Conservation (phyloP, 2,113 vertebrate genomes). For the Charadrius vociferus region DNA sequence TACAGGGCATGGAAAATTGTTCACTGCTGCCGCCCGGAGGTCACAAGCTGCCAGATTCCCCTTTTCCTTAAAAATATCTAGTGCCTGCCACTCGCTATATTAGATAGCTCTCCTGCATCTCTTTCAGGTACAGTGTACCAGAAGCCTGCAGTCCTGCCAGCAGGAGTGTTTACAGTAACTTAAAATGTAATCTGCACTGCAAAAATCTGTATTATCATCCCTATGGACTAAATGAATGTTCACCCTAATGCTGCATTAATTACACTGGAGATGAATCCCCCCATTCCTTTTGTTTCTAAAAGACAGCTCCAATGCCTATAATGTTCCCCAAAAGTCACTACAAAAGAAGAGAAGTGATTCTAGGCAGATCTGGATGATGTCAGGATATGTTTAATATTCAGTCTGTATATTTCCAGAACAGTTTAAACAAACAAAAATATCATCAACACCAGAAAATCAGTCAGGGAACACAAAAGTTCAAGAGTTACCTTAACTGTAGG, state of each 20-base stretch:
- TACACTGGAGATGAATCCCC: background rate
- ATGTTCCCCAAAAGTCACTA: background rate
- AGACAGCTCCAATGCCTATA: background rate
- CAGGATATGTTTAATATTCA: background rate
- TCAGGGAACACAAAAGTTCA: background rate
- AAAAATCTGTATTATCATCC: background rate
- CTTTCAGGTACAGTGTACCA: rapidly evolving
- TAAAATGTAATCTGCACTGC: background rate
- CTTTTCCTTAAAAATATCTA: background rate
- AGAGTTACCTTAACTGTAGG: background rate
- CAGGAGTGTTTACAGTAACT: background rate
- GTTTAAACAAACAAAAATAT: background rate
- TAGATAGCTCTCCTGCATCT: background rate
- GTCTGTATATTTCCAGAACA: background rate
- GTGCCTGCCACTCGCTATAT: rapidly evolving
- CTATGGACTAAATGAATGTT: background rate
- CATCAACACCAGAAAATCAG: background rate
- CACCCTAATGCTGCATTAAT: background rate
- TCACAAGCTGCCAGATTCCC: background rate
- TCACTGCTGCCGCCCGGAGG: constrained; percentile 46
- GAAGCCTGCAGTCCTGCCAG: background rate
- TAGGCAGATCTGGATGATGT: background rate
- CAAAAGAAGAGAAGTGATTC: background rate
- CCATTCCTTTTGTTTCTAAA: background rate
- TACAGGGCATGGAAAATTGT: background rate